Evolutionary conservation across 2,113 vertebrate species (phyloP), one percentile per base, ranked within the genome.

Genomic region (Forbesichthys agassizii): DNA sequence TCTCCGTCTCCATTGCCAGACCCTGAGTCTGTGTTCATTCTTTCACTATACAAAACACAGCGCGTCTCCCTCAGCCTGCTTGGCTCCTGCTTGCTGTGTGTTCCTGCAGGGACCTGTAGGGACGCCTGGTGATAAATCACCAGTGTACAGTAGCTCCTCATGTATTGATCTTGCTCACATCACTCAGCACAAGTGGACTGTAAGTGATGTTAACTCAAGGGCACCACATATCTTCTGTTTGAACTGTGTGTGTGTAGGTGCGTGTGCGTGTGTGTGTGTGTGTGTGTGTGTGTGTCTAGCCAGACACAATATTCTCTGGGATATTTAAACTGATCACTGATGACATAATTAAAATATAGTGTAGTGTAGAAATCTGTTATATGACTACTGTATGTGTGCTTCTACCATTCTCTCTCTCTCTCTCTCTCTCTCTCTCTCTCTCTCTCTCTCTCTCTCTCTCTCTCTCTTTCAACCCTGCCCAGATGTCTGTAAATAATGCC

Each of bases 271-370:
- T 61, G 59, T 42, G 33, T 61, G 59, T 48, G 59, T 48, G 61
- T 49, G 47, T 49, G 61, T 11, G 61, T 27, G 47, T 20, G 20
- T 36, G 63, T 3, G 11, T 65, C 20, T 52, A 20, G 36, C 73
- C 63, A 79, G 71, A 84, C 33, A 67, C 73, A 72, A 73, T 84
- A 78, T 88, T 87, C 74, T 74, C 66, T 36, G 62, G 74, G 77
- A 88, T 91, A 88, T 90, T 90, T 92, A 87, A 83, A 90, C 83
- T 84, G 85, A 89, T 90, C 84, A 90, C 83, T 84, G 85, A 89
- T 90, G 87, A 89, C 84, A 82, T 90, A 88, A 88, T 91, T 88
- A 90, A 84, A 27, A 27, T 27, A 57, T 20, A 27, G 33, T 18
- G 16, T 56, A 56, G 54, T 56, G n/a, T 27, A 56, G 20, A 33